Evolutionary conservation across 1,140 invertebrate genomes (phyloP).

Genomic region (Anagrus nilaparvatae): DNA sequence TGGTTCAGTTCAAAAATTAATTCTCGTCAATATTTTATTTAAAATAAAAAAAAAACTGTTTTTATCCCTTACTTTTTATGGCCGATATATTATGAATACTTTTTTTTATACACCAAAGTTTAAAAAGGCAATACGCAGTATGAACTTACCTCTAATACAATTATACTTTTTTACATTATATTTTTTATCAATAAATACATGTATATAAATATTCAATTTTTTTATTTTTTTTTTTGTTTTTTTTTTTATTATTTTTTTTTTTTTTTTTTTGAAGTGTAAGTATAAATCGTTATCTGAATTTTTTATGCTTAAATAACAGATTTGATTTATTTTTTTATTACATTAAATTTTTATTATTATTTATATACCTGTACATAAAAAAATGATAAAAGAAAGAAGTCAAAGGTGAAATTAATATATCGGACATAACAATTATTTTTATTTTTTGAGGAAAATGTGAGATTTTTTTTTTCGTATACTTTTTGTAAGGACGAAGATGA

Average conservation of each 20-base stretch:
- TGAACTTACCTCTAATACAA: constrained; percentile 44
- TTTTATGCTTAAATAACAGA: constrained; percentile 14
- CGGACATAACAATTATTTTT: constrained; percentile 7
- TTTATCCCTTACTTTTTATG: constrained; percentile 25
- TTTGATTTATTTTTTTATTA: constrained; percentile 17
- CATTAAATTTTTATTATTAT: constrained; percentile 11
- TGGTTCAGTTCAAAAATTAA: too few species aligned
- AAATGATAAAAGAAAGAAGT: too few species aligned
- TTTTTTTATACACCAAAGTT: constrained; percentile 41
- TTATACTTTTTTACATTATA: too few species aligned
- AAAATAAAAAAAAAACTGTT: constrained; percentile 14
- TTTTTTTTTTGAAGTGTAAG: constrained; percentile 6
- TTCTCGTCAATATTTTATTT: neutral
- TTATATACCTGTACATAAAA: too few species aligned
- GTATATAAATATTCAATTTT: constrained; percentile 27
- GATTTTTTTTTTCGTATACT: too few species aligned
- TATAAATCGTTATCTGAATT: constrained; percentile 20
- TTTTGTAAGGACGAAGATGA: too few species aligned
- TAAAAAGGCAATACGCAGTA: constrained; percentile 45
- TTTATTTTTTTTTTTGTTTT: too few species aligned
- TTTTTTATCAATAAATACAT: too few species aligned
- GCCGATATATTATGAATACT: constrained; percentile 39
- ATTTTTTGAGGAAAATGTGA: constrained; percentile 17
- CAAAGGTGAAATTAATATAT: too few species aligned
- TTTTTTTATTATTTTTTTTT: constrained; percentile 17